These are phyloP conservation scores for Nomada flava DNA, from an alignment of 2,888 invertebrate genomes.

Conservation along the genomic window DNA sequence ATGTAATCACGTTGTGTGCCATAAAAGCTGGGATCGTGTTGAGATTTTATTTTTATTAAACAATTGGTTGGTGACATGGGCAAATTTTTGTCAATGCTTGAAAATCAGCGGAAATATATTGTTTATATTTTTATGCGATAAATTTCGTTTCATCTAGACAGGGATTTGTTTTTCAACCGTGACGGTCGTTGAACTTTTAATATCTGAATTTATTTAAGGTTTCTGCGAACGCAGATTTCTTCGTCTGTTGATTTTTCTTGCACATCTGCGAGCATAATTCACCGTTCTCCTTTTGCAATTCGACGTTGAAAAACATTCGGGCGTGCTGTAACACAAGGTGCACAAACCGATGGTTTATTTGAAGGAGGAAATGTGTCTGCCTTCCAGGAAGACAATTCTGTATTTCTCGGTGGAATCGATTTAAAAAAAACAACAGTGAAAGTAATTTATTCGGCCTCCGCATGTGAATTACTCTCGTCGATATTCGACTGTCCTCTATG, in stretches of 20 bases:
- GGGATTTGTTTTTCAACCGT: too few species aligned
- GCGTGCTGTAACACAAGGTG: not conserved
- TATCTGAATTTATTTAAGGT: slow-evolving; percentile 1
- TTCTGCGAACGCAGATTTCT: not conserved
- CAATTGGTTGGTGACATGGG: too few species aligned
- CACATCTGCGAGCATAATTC: not conserved
- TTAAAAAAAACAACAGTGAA: slow-evolving; percentile 18
- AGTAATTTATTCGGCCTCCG: slow-evolving; percentile 34
- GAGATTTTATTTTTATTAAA: slow-evolving; percentile 15
- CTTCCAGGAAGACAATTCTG: too few species aligned
- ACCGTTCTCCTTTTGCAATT: not conserved
- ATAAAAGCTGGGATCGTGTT: slow-evolving; percentile 11
- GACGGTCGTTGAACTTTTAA: slow-evolving; percentile 2
- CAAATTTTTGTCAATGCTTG: too few species aligned
- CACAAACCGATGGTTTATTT: too few species aligned
- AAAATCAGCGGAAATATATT: too few species aligned
- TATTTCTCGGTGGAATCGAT: slow-evolving; percentile 13
- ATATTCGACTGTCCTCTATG: slow-evolving; percentile 42
- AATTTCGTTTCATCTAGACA: too few species aligned
- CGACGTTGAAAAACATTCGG: not conserved
- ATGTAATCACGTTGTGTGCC: slow-evolving; percentile 18
- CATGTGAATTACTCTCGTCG: slow-evolving; percentile 31
- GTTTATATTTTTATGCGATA: too few species aligned
- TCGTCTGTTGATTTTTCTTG: not conserved
- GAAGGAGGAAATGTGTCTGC: too few species aligned